Base-by-base conservation (phyloP, 2,797 vertebrate species). In the Triplophysa bombifrons region DNA sequence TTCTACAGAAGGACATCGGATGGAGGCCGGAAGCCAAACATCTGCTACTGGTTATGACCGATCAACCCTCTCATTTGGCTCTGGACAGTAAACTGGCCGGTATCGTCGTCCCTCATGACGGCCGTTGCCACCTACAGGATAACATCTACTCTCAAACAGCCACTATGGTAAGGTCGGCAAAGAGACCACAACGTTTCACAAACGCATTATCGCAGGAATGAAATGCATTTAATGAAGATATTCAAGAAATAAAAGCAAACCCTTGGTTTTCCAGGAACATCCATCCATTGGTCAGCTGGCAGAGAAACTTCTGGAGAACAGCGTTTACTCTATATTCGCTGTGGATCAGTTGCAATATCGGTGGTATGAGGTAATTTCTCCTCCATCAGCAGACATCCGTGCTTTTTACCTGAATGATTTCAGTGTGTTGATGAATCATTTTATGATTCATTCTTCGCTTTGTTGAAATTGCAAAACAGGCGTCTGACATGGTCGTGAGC, bases 41-140 rank as follows among this genome's bases (percentile, higher is more conserved):
- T 72, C 92, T 99, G 58, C 91, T 99, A 84, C 93, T 99, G 76
- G 90, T 99, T 86, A 98, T 99, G 97, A 99, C 98, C 0, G 98
- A 99, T 91, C 96, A 99, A 90, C 96, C 96, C 0, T 99, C 97
- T 84, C 98, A 99, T 89, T 93, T 99, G 71, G 95, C 98, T n/a
- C 93, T 99, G 85, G 98, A 99, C 67, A 97, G 98, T 90, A 96
- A 96, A 91, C 88, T 99, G 89, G 97, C 96, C 0, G 98, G 98
- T 74, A 98, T 99, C 0, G 97, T 99, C 55, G 90, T 93, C 67
- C 98, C 98, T 0, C 93, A 99, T 14, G 97, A 99, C 0, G 97
- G 98, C 44, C 93, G 90, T 75, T 99, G 98, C 88, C 97, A 99
- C 87, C 91, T 99, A 88, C 95, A 95, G 88, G 93, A 96, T 89